These are phyloP conservation scores for Pedicia rivosa DNA, from an alignment of 2,888 invertebrate genomes.

Conservation along the genomic window DNA sequence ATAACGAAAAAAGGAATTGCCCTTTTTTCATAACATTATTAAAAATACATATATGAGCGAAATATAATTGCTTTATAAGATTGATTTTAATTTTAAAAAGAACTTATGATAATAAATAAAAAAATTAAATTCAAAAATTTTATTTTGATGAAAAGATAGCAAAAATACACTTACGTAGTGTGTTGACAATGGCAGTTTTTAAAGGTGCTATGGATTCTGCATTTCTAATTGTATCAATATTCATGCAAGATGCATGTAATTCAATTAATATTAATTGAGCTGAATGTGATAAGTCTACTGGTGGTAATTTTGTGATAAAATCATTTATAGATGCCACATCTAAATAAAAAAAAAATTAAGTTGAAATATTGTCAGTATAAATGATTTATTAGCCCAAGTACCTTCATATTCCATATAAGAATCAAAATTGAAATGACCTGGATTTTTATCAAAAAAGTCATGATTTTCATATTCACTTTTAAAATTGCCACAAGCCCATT, in stretches of 20 bases:
- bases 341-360: slow-evolving; percentile 11
- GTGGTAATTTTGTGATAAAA: slow-evolving; percentile 26
- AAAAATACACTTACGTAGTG: slow-evolving; percentile 4
- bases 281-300: slow-evolving; percentile 21
- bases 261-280: slow-evolving; percentile 27
- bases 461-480: slow-evolving; percentile 23
- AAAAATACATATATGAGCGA: too few relatives aligned
- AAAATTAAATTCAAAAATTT: background rate
- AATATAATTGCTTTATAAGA: slow-evolving; percentile 1
- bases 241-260: slow-evolving; percentile 25
- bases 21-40: too few relatives aligned
- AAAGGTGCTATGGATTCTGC: background rate
- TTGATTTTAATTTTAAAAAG: background rate
- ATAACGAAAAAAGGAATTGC: too few relatives aligned
- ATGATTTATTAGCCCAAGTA: slow-evolving; percentile 11
- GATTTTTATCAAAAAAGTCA: slow-evolving; percentile 26
- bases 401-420: slow-evolving; percentile 29
- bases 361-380: background rate
- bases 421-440: slow-evolving; percentile 28
- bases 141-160: too few relatives aligned
- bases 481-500: slow-evolving; percentile 30
- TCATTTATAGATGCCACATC: slow-evolving; percentile 26
- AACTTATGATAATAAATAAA: background rate
- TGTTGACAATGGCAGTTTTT: background rate
- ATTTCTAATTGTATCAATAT: slow-evolving; percentile 18